These are phyloP conservation scores for Syngnathoides biaculeatus DNA, from an alignment of 2,113 vertebrate genomes.

Conservation along the genomic window DNA sequence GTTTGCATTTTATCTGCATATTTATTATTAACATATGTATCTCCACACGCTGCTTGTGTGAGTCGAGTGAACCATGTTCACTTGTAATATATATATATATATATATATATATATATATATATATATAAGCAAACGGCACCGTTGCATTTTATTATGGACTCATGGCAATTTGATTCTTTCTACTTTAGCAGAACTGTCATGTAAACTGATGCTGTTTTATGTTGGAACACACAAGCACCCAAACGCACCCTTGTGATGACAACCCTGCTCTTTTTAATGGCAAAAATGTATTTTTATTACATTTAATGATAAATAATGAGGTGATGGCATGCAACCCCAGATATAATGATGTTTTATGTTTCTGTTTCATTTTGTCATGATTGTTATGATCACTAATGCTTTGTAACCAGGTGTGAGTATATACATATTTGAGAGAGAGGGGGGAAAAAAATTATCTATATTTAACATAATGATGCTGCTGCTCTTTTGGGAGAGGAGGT, in stretches of 20 bases:
- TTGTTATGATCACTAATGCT: slow-evolving; percentile 72
- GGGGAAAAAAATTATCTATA: slow-evolving; percentile 36
- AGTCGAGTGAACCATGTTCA: slow-evolving; percentile 77
- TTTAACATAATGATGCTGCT: slow-evolving; percentile 63
- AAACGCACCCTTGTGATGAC: slow-evolving; percentile 70
- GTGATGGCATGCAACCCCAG: slow-evolving; percentile 78
- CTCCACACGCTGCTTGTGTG: slow-evolving; percentile 74
- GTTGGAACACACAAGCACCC: slow-evolving; percentile 40
- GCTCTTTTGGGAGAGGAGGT: slow-evolving; percentile 50
- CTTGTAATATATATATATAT: slow-evolving; percentile 54
- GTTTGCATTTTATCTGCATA: slow-evolving; percentile 64
- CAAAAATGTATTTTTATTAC: slow-evolving; percentile 78
- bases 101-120: slow-evolving; percentile 9
- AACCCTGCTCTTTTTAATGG: slow-evolving; percentile 70
- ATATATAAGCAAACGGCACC: slow-evolving; percentile 60
- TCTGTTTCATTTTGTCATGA: slow-evolving; percentile 67
- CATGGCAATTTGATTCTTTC: slow-evolving; percentile 51
- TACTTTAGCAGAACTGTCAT: slow-evolving; percentile 61
- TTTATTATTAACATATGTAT: slow-evolving; percentile 70
- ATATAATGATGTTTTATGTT: slow-evolving; percentile 73
- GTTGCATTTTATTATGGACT: slow-evolving; percentile 57
- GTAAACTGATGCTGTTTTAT: slow-evolving; percentile 57
- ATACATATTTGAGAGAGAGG: slow-evolving; percentile 59
- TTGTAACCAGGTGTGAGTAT: slow-evolving; percentile 77
- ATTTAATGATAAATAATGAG: slow-evolving; percentile 75